Evolutionary conservation across 2,797 vertebrate species (phyloP).

Genomic region (Arctocebus calabarensis): DNA sequence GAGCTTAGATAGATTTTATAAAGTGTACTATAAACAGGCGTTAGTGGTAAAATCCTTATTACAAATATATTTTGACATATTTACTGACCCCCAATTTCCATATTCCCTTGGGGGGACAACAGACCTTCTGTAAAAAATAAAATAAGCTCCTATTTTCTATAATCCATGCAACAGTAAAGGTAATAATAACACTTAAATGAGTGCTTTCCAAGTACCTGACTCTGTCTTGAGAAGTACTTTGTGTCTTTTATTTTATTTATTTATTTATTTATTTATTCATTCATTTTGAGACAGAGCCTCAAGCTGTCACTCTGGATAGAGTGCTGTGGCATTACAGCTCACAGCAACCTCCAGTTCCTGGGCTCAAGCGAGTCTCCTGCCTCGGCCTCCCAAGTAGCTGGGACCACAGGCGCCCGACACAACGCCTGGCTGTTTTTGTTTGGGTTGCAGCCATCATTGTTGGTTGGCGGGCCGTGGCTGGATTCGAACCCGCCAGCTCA

Average conservation of each 20-base stretch:
- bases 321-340: too few species aligned
- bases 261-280: too few species aligned
- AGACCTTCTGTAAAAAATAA: not conserved
- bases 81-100: conserved; percentile 14
- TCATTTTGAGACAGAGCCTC: too few species aligned
- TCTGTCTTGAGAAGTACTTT: not conserved
- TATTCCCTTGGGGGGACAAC: not conserved
- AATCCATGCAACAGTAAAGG: not conserved
- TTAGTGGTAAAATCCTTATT: conserved; percentile 12
- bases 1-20: conserved; percentile 9
- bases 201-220: not conserved
- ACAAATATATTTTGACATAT: not conserved
- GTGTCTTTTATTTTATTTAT: accelerated
- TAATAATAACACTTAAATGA: not conserved
- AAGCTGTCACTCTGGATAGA: too few species aligned
- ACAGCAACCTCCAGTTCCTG: too few species aligned
- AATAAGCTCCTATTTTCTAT: not conserved
- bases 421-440: too few species aligned
- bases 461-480: too few species aligned
- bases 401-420: too few species aligned
- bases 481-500: too few species aligned
- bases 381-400: too few species aligned
- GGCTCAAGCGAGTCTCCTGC: too few species aligned
- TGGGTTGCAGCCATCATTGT: too few species aligned
- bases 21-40: not conserved